Base-by-base conservation (phyloP, 23 tunicate genomes). In the Styela clava region DNA sequence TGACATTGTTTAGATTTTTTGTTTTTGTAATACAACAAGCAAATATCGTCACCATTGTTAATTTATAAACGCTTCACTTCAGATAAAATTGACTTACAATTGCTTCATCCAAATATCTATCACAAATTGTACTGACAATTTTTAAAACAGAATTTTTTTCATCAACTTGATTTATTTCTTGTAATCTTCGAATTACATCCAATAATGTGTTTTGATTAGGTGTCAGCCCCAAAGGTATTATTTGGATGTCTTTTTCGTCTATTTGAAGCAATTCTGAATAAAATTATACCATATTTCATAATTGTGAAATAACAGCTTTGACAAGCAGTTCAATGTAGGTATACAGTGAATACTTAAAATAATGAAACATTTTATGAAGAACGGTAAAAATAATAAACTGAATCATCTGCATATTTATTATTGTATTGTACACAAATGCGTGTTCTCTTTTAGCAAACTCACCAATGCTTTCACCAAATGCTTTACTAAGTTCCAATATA, bases 1-100 rank as follows among this genome's bases (percentile, higher is more conserved):
- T n/a, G n/a, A n/a, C n/a, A n/a, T n/a, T n/a, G n/a, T n/a, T n/a
- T n/a, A n/a, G n/a, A n/a, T n/a, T n/a, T n/a, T n/a, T n/a, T n/a
- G n/a, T n/a, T n/a, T n/a, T n/a, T n/a, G n/a, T n/a, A n/a, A n/a
- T n/a, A n/a, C n/a, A n/a, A n/a, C n/a, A n/a, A n/a, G n/a, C n/a
- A n/a, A n/a, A n/a, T n/a, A n/a, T n/a, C n/a, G n/a, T n/a, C n/a
- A n/a, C n/a, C n/a, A n/a, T n/a, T n/a, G n/a, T n/a, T n/a, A n/a
- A n/a, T n/a, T n/a, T n/a, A n/a, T n/a, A n/a, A n/a, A n/a, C n/a
- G n/a, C n/a, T n/a, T n/a, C n/a, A n/a, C n/a, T n/a, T n/a, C n/a
- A n/a, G n/a, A n/a, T n/a, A n/a, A n/a, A n/a, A n/a, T n/a, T n/a
- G 1, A 79, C 89, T 88, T 70, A 88, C 93, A 31, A 85, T 74